A percentile compares a stretch with the other conserved stretches of the same genome.
These are phyloP conservation scores for Parasteatoda lunata DNA, from an alignment of 2,888 invertebrate species.

Conservation along the genomic window DNA sequence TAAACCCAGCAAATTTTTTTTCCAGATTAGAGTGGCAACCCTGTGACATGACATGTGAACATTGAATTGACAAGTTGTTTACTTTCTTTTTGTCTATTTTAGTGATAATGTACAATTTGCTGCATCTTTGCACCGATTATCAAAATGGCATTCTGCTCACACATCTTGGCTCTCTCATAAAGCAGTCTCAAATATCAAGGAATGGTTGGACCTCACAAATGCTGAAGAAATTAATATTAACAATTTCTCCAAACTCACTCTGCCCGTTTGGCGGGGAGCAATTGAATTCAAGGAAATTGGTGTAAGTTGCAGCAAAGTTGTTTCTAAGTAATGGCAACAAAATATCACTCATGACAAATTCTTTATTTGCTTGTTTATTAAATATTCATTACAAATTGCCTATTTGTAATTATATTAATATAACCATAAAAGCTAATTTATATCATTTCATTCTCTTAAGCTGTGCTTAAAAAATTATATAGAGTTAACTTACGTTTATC, in stretches of 20 bases:
- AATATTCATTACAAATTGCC: too few relatives aligned
- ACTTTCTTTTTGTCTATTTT: too few relatives aligned
- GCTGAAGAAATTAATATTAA: background rate
- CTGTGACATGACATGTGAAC: too few relatives aligned
- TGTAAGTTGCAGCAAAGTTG: background rate
- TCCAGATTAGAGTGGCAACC: too few relatives aligned
- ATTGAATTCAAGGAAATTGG: background rate
- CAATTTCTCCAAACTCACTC: background rate
- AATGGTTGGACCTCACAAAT: slow-evolving; percentile 12
- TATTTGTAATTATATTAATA: too few relatives aligned
- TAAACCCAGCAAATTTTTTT: too few relatives aligned
- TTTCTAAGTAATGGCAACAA: background rate
- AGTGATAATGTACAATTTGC: slow-evolving; percentile 31
- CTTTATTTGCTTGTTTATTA: too few relatives aligned
- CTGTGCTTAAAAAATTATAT: too few relatives aligned
- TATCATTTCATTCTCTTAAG: too few relatives aligned
- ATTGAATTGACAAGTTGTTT: too few relatives aligned
- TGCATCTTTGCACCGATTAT: slow-evolving; percentile 28
- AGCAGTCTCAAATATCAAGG: background rate
- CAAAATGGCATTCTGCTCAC: slow-evolving; percentile 45
- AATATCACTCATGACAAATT: background rate
- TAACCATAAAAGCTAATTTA: too few relatives aligned
- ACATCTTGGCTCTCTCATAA: background rate
- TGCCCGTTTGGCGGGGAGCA: background rate
- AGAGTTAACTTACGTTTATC: too few relatives aligned